Conservation (phyloP, 2,797 vertebrate genomes). For the Arnoldichthys spilopterus region DNA sequence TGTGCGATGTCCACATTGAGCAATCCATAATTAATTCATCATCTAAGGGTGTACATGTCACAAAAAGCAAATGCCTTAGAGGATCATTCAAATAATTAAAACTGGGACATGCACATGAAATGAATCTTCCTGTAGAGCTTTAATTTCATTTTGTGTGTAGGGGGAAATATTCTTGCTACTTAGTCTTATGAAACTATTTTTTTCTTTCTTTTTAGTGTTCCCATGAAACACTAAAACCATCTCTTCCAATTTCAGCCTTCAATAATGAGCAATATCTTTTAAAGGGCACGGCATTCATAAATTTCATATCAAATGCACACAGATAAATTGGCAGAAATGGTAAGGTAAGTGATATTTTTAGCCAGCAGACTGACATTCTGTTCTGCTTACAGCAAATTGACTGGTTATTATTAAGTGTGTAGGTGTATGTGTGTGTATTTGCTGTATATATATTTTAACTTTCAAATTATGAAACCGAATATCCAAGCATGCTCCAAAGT, state of each 20-base stretch:
- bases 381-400: conserved; percentile 57
- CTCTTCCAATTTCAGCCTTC: conserved; percentile 84
- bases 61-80: background rate
- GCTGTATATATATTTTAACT: no score
- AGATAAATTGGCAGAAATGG: conserved; percentile 71
- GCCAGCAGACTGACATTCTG: conserved; percentile 74
- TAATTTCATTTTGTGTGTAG: conserved; percentile 20
- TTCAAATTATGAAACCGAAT: background rate
- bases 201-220: conserved; percentile 45
- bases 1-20: background rate
- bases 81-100: conserved; percentile 5
- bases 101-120: background rate
- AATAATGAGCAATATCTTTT: conserved; percentile 73
- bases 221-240: conserved; percentile 74
- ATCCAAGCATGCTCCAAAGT: background rate
- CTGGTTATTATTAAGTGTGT: conserved; percentile 9
- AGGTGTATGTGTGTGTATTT: background rate
- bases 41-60: background rate
- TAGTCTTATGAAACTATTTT: background rate
- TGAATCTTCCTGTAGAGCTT: background rate
- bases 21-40: background rate
- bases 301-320: conserved; percentile 75
- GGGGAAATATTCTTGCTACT: conserved; percentile 7
- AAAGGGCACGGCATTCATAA: conserved; percentile 83
- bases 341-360: conserved; percentile 75